Percentiles rank a stretch among this genome's conserved stretches.
These are phyloP conservation scores for Drosophila kikkawai DNA, from an alignment of 1,140 invertebrate species.

Conservation along the genomic window DNA sequence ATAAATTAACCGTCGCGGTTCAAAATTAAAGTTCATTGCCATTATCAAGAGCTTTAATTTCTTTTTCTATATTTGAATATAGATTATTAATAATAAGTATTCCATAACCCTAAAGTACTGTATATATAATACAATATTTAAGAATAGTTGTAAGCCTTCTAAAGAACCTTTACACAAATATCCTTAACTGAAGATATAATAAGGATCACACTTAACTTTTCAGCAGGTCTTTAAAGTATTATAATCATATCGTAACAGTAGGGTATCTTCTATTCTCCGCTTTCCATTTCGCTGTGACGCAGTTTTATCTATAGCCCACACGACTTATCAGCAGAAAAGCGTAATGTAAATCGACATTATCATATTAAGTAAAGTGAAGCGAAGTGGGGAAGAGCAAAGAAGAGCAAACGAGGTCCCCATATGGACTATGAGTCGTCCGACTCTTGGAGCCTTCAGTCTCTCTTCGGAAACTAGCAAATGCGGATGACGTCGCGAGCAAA, in stretches of 20 bases:
- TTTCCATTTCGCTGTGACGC: constrained; percentile 1
- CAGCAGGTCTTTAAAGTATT: not conserved
- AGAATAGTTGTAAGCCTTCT: not conserved
- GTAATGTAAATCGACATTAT: constrained; percentile 54
- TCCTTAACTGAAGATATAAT: not conserved
- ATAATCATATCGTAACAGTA: not conserved
- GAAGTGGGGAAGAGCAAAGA: constrained; percentile 18
- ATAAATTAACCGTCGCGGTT: not conserved
- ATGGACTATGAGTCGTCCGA: constrained; percentile 40
- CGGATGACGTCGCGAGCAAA: constrained; percentile 44
- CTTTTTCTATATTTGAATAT: not conserved
- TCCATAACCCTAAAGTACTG: no score
- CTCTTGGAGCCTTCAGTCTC: constrained; percentile 42
- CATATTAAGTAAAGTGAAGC: constrained; percentile 30
- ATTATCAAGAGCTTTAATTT: not conserved
- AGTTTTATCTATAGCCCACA: constrained; percentile 33
- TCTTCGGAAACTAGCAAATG: constrained; percentile 46
- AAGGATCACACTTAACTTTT: not conserved
- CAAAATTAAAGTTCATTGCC: not conserved
- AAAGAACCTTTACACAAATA: not conserved
- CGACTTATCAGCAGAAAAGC: constrained; percentile 33
- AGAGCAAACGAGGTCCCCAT: constrained; percentile 18
- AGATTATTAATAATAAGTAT: not conserved
- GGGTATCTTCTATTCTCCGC: constrained; percentile 13
- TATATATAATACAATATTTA: not conserved